Base-by-base conservation (phyloP, 2,797 vertebrate genomes). In the Phyllotis vaccarum region DNA sequence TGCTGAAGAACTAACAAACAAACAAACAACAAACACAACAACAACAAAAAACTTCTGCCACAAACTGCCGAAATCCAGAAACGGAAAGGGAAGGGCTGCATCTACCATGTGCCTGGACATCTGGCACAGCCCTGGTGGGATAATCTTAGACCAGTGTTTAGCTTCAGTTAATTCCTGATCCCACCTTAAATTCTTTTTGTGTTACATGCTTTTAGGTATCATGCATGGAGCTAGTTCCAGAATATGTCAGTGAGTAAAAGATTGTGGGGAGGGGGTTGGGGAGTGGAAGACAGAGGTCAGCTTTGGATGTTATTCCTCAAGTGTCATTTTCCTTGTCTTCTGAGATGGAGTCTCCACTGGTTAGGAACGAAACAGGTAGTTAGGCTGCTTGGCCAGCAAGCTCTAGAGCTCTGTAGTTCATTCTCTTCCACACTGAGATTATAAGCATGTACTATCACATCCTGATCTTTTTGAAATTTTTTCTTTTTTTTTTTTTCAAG, bases 161-260 rank as follows among this genome's bases (percentile, higher is more conserved):
- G 68, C 29, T 70, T 91, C 31, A 16, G 0, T 49, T 37, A 79
- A 11, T 34, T 70, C n/a, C 80, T 34, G 46, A 56, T 46, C 14
- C n/a, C 12, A 60, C 16, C 16, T 60, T 68, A 60, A 89, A 90
- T 40, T 14, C 17, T 46, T 78, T 40, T 8, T 37, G 46, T 64
- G 31, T 7, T 56, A n/a, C 40, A 40, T 22, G 34, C 40, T 29
- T 21, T 76, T 68, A 86, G 78, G 62, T 72, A 40, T 58, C 70
- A 58, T 2, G 60, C 6, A 29, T 2, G 9, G 17, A 6, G 34
- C 12, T 11, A 19, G 58, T 11, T 5, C 3, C 7, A 6, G 24
- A 4, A 0, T 27, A 17, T 14, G 5, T 76, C 75, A 22, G 27
- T 17, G 24, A 37, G 49, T 13, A n/a, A 66, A 92, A 19, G 1